These are phyloP conservation scores for Tuberolachnus salignus DNA, from an alignment of 2,888 invertebrate genomes.

Conservation along the genomic window DNA sequence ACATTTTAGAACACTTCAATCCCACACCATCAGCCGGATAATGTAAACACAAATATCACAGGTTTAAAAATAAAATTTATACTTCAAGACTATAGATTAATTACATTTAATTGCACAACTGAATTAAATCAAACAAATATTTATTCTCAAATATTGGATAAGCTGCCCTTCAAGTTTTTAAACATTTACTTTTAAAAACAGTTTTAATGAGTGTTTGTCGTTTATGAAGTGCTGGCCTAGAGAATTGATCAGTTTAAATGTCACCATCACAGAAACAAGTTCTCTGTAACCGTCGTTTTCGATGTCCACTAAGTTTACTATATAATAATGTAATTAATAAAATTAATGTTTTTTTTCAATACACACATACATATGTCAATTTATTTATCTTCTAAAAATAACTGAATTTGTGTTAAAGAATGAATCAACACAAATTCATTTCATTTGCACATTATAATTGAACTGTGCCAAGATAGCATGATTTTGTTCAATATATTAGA, in stretches of 20 bases:
- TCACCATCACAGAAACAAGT: constrained; percentile 30
- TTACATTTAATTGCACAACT: neutral
- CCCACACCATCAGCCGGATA: too few species aligned
- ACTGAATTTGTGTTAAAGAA: too few species aligned
- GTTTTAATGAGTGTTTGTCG: constrained; percentile 31
- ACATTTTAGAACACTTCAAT: too few species aligned
- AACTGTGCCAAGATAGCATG: neutral
- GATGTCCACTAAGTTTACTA: constrained; percentile 38
- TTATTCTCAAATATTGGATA: constrained; percentile 32
- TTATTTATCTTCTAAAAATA: too few species aligned
- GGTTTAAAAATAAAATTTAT: too few species aligned
- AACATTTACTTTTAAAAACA: constrained; percentile 40
- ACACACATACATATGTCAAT: neutral
- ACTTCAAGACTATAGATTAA: too few species aligned
- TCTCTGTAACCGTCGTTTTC: constrained; percentile 43
- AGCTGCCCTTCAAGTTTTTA: constrained; percentile 28
- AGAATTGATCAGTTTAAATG: constrained; percentile 11
- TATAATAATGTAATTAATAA: neutral
- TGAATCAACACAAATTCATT: too few species aligned
- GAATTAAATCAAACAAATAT: constrained; percentile 5
- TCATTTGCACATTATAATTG: neutral
- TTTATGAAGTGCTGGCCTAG: neutral
- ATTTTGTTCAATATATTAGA: neutral
- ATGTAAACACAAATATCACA: too few species aligned
- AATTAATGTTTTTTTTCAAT: neutral